Evolutionary conservation across 1,140 invertebrate species (phyloP).

Genomic region (Aphelinus atriplicis): DNA sequence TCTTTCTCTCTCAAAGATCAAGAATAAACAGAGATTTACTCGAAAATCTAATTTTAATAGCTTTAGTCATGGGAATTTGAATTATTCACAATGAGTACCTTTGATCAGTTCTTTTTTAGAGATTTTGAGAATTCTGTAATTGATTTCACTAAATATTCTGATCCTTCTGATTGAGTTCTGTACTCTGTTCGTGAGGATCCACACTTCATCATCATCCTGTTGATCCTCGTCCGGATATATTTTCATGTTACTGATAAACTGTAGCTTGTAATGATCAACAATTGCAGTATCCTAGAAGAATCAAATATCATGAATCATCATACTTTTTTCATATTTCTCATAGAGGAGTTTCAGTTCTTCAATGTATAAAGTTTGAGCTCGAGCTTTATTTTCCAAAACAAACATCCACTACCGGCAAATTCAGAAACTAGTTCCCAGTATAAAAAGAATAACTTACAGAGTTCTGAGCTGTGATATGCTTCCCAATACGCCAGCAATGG

Average conservation of each 20-base stretch:
- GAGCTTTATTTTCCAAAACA: too few species aligned
- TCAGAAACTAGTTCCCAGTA: too few species aligned
- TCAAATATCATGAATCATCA: neutral
- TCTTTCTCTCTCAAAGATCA: too few species aligned
- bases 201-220: slow-evolving; percentile 4
- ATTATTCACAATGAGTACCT: neutral
- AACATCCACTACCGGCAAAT: too few species aligned
- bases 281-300: slow-evolving; percentile 1
- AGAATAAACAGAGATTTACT: too few species aligned
- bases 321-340: neutral
- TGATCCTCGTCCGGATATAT: neutral
- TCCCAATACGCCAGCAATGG: neutral
- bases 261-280: slow-evolving; percentile 3
- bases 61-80: too few species aligned
- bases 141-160: slow-evolving; percentile 13
- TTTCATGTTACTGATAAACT: slow-evolving; percentile 6
- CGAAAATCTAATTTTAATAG: too few species aligned
- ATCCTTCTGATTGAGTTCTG: slow-evolving; percentile 8
- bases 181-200: neutral
- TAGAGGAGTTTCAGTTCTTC: too few species aligned
- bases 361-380: neutral
- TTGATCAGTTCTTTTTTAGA: neutral
- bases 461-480: too few species aligned
- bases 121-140: slow-evolving; percentile 3
- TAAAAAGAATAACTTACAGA: too few species aligned